These are phyloP conservation scores for Discoglossus pictus DNA, from an alignment of 2,797 vertebrate genomes.

Conservation along the genomic window DNA sequence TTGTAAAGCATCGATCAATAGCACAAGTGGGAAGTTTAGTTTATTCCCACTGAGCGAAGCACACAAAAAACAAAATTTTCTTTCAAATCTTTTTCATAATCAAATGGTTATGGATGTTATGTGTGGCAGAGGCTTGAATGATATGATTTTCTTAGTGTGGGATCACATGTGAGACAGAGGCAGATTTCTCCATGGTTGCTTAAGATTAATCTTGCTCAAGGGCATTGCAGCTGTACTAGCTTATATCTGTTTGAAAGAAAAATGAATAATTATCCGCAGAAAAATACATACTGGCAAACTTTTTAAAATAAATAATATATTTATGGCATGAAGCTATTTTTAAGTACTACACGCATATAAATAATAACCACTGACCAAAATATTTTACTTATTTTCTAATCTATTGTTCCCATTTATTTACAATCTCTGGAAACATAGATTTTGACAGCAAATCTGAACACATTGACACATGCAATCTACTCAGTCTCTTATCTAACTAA, in stretches of 20 bases:
- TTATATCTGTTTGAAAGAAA: slow-evolving; percentile 53
- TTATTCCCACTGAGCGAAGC: slow-evolving; percentile 40
- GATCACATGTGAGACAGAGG: slow-evolving; percentile 47
- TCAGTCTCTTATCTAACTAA: no score
- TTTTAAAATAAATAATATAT: neutral
- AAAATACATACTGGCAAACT: slow-evolving; percentile 51
- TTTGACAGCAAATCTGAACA: no score
- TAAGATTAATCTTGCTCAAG: slow-evolving; percentile 53
- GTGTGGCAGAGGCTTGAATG: slow-evolving; percentile 49
- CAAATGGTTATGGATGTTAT: slow-evolving; percentile 55
- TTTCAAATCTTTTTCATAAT: slow-evolving; percentile 43
- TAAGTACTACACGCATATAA: no score
- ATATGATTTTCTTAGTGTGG: slow-evolving; percentile 41
- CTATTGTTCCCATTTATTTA: no score
- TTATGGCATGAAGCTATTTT: neutral
- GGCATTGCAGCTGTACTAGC: slow-evolving; percentile 46
- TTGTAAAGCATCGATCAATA: slow-evolving; percentile 47
- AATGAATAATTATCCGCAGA: slow-evolving; percentile 54
- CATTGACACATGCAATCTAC: no score
- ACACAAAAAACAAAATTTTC: slow-evolving; percentile 46
- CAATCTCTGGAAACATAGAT: no score
- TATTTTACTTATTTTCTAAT: no score
- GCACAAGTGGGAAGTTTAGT: slow-evolving; percentile 22
- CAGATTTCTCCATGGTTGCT: slow-evolving; percentile 53
- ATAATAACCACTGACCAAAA: no score